A percentile compares a stretch with the other conserved stretches of the same genome.
Conservation (phyloP, 2,888 invertebrate species). For the Tinea trinotella region DNA sequence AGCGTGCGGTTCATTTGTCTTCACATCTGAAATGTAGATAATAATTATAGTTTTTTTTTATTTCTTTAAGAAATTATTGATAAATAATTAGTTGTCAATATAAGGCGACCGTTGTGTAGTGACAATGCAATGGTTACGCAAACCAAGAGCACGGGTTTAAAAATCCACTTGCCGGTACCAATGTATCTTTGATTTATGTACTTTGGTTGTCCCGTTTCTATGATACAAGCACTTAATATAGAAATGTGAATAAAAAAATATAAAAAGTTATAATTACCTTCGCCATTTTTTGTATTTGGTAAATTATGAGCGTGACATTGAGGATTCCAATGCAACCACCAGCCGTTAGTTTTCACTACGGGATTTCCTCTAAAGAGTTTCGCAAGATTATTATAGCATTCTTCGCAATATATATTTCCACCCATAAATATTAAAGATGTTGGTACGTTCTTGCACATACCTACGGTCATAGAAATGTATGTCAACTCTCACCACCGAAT, state of each 20-base stretch:
- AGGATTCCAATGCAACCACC: slow-evolving; percentile 61
- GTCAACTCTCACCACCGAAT: too few relatives aligned
- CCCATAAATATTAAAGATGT: slow-evolving; percentile 56
- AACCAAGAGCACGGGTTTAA: too few relatives aligned
- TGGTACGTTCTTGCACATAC: slow-evolving; percentile 44
- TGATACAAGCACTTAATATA: too few relatives aligned
- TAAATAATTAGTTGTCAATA: too few relatives aligned
- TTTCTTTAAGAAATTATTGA: slow-evolving; percentile 22
- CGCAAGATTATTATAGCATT: slow-evolving; percentile 59
- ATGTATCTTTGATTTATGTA: too few relatives aligned
- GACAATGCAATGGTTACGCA: too few relatives aligned
- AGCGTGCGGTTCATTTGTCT: background rate
- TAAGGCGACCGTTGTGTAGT: too few relatives aligned
- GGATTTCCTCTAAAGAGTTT: slow-evolving; percentile 43
- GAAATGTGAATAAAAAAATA: too few relatives aligned
- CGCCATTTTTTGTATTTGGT: slow-evolving; percentile 16
- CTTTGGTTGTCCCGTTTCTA: too few relatives aligned
- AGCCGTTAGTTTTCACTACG: slow-evolving; percentile 42
- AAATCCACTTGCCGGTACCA: too few relatives aligned
- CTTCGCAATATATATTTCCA: slow-evolving; percentile 59
- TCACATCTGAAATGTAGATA: background rate
- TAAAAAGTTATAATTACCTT: slow-evolving; percentile 17
- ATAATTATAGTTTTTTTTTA: too few relatives aligned
- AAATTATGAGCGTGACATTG: slow-evolving; percentile 32
- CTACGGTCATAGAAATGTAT: slow-evolving; percentile 30